Evolutionary conservation across 2,113 vertebrate genomes (phyloP).

Genomic region (Ranitomeya imitator): DNA sequence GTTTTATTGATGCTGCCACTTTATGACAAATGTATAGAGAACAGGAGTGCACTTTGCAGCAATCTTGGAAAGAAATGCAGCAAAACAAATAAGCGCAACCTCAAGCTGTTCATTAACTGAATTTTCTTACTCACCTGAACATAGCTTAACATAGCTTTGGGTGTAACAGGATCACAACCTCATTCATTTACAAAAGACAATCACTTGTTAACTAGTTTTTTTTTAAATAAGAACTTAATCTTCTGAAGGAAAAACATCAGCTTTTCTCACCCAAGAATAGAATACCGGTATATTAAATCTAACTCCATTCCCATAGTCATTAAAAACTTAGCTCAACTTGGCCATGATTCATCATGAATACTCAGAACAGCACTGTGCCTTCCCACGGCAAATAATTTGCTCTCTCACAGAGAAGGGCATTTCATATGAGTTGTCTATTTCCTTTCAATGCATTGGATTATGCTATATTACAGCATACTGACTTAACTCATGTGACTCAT

Average conservation of each 20-base stretch:
- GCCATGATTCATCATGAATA: slow-evolving; percentile 37
- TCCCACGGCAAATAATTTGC: slow-evolving; percentile 7
- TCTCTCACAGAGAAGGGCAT: neutral
- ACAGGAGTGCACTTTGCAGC: too few relatives aligned
- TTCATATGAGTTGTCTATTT: neutral
- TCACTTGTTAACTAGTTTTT: neutral
- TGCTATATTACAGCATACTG: slow-evolving; percentile 27
- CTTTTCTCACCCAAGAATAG: neutral
- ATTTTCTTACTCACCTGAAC: too few relatives aligned
- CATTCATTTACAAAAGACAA: neutral
- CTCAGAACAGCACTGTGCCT: slow-evolving; percentile 4
- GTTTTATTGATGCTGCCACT: too few relatives aligned
- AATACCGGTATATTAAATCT: neutral
- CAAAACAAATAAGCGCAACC: too few relatives aligned
- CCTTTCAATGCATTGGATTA: slow-evolving; percentile 3
- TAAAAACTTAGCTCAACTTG: neutral
- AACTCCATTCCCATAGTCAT: neutral
- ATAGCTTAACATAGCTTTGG: too few relatives aligned
- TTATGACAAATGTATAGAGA: too few relatives aligned
- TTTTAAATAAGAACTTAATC: neutral
- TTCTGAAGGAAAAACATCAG: neutral
- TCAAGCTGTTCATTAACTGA: too few relatives aligned
- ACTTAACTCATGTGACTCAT: slow-evolving; percentile 40
- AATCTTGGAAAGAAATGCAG: too few relatives aligned
- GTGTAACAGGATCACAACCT: neutral